phyloP scores from a whole-genome alignment of 1,140 invertebrate genomes.

The Reticulitermes speratus region DNA sequence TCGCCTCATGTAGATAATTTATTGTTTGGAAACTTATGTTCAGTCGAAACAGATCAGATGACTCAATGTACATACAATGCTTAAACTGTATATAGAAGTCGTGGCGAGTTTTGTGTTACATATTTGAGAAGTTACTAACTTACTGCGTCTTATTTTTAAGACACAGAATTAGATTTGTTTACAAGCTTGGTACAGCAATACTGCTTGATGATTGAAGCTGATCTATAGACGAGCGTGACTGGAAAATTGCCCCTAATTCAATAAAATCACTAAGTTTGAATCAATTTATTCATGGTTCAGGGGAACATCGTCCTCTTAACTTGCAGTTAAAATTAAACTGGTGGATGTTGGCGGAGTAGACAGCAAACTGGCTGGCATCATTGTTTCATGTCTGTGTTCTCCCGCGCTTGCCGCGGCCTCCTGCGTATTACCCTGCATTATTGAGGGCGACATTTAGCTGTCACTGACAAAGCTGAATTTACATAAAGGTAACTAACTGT shows the following conservation, averaged over 20 bases:
- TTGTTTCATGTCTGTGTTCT: not conserved
- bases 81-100: no score
- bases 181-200: no score
- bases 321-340: conserved; percentile 7
- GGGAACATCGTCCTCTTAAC: conserved; percentile 10
- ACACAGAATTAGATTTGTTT: no score
- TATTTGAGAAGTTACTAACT: no score
- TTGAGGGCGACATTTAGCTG: conserved; percentile 31
- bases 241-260: not conserved
- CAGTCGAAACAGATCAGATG: no score
- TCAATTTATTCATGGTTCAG: not conserved
- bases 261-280: not conserved
- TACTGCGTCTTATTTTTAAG: no score
- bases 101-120: no score
- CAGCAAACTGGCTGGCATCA: conserved; percentile 11
- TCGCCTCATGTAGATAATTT: no score
- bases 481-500: conserved; percentile 33
- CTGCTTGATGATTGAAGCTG: no score
- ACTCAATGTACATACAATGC: no score
- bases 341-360: conserved; percentile 8
- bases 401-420: not conserved
- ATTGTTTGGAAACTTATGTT: no score
- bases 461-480: conserved; percentile 32
- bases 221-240: not conserved
- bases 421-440: not conserved